Percentiles rank a stretch among this genome's conserved stretches.
Evolutionary conservation across 2,113 vertebrate species (phyloP).

Genomic region (Prolemur simus): DNA sequence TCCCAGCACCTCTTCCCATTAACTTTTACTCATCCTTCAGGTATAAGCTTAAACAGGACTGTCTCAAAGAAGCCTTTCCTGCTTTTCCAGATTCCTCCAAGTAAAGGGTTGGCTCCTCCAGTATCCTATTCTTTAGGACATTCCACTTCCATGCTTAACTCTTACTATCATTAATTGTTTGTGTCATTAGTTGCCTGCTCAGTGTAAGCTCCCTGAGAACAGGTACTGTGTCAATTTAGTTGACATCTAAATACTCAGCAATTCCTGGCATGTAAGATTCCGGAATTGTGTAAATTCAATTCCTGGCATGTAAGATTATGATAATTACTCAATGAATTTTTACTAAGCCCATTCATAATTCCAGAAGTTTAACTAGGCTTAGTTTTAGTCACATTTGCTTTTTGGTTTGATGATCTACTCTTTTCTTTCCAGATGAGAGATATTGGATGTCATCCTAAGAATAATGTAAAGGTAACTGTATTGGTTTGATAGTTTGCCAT

Average conservation of each 20-base stretch:
- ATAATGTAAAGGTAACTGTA: background rate
- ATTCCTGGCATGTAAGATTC: constrained; percentile 22
- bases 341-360: background rate
- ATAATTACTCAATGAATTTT: background rate
- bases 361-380: background rate
- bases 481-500: background rate
- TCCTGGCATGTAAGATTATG: background rate
- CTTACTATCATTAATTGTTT: background rate
- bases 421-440: background rate
- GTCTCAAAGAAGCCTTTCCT: background rate
- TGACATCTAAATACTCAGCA: constrained; percentile 4
- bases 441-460: background rate
- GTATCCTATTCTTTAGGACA: background rate
- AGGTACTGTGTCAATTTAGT: background rate
- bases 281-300: constrained; percentile 8
- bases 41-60: background rate
- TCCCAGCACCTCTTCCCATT: background rate
- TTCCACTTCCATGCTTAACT: background rate
- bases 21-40: background rate
- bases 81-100: background rate
- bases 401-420: background rate
- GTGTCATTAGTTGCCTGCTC: background rate
- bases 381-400: background rate
- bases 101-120: background rate
- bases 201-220: constrained; percentile 2